Conservation (phyloP, 2,888 invertebrate genomes). For the Drosophila buzzatii region DNA sequence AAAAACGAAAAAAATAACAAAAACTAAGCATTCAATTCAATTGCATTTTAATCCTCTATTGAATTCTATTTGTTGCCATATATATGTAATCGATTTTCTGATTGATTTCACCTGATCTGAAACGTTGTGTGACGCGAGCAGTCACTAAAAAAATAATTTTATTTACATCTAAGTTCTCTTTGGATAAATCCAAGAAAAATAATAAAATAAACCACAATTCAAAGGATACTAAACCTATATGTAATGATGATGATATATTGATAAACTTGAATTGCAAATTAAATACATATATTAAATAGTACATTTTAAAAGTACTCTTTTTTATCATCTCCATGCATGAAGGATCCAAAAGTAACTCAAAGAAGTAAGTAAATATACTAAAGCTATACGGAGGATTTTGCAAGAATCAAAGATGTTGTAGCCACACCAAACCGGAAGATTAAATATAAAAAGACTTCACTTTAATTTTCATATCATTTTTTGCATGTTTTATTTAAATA, state of each 20-base stretch:
- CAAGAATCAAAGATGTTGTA: neutral
- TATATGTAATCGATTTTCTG: constrained; percentile 44
- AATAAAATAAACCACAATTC: constrained; percentile 27
- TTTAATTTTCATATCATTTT: neutral
- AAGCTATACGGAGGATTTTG: neutral
- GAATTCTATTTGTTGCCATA: constrained; percentile 53
- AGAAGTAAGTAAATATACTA: neutral
- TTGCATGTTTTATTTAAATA: constrained; percentile 1
- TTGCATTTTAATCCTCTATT: constrained; percentile 50
- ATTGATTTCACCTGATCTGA: constrained; percentile 24
- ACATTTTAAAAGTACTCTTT: neutral
- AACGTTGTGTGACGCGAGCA: constrained; percentile 35
- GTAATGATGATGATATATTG: constrained; percentile 43
- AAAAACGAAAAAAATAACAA: constrained; percentile 22
- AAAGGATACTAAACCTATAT: constrained; percentile 43
- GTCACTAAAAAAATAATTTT: constrained; percentile 40
- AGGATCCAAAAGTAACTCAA: too few relatives aligned
- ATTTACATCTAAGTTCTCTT: constrained; percentile 47
- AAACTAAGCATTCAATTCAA: constrained; percentile 45
- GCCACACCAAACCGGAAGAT: neutral
- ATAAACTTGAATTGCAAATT: constrained; percentile 47
- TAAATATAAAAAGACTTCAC: too few relatives aligned
- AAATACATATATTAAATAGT: constrained; percentile 48
- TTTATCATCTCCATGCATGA: neutral
- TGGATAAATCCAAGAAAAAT: constrained; percentile 23